A percentile compares a stretch with the other conserved stretches of the same genome.
These are phyloP conservation scores for Oncorhynchus mykiss DNA, from an alignment of 2,113 vertebrate species.

Conservation along the genomic window DNA sequence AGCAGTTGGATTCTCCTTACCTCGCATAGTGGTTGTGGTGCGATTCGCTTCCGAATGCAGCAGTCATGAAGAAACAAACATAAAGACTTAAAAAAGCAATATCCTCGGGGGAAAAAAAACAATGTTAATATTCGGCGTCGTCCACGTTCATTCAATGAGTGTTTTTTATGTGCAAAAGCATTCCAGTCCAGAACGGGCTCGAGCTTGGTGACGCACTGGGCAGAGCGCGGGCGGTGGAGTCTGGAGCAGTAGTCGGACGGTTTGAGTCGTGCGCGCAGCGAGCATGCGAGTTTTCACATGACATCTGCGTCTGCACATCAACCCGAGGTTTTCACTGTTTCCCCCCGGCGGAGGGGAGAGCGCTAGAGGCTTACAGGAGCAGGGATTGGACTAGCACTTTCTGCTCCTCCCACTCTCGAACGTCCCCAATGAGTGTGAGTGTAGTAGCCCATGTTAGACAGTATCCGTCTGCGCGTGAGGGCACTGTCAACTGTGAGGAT, in stretches of 20 bases:
- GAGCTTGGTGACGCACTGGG: not conserved
- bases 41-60: constrained; percentile 82
- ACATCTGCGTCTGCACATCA: constrained; percentile 88
- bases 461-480: no score
- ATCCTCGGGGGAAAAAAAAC: constrained; percentile 64
- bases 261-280: constrained; percentile 61
- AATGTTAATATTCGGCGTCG: constrained; percentile 46
- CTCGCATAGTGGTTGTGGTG: constrained; percentile 91
- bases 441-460: no score
- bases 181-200: constrained; percentile 63
- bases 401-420: constrained; percentile 68
- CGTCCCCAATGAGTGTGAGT: constrained; percentile 20
- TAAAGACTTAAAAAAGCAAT: constrained; percentile 61
- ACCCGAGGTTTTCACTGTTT: constrained; percentile 83
- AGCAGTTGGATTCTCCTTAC: constrained; percentile 75
- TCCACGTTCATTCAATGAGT: constrained; percentile 57
- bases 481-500: no score
- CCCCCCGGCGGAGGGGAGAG: constrained; percentile 67
- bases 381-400: constrained; percentile 78
- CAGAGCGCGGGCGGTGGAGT: constrained; percentile 46
- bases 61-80: constrained; percentile 92
- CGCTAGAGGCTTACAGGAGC: constrained; percentile 74
- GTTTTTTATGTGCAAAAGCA: constrained; percentile 66
- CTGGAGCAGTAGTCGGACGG: constrained; percentile 56
- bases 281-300: constrained; percentile 89